Evolutionary conservation across 2,797 vertebrate genomes (phyloP), one percentile per base, ranked within the genome.

Genomic region (Catamblyrhynchus diadema): DNA sequence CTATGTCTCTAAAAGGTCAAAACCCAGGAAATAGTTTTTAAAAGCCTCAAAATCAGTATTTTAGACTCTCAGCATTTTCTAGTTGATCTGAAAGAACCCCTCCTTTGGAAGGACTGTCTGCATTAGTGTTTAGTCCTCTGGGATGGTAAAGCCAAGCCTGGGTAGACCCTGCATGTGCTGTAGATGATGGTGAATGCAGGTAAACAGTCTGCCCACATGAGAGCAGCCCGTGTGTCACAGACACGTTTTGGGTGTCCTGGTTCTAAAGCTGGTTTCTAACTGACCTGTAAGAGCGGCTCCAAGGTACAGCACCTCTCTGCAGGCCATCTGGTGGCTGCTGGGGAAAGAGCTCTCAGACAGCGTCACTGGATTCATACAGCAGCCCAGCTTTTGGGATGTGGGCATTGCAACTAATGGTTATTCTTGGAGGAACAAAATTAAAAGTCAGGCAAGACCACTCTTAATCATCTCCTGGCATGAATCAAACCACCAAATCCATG

Each of bases 271-370:
- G 4, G 3, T 64, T 56, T 60, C 22, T 48, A 57, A 15, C 8
- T 14, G 27, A 33, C 2, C 39, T 18, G 33, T 8, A 14, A 33
- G 51, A 53, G n/a, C 3, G 41, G 30, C 32, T 28, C 3, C 0
- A 24, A 3, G 16, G 39, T 5, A 5, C 41, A 12, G 66, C 6
- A 0, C 30, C 37, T 73, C 20, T 20, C 74, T 48, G 19, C 15
- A 20, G 87, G 88, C 78, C 83, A 82, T 47, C 88, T 93, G 27
- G 53, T 57, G 93, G 88, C 78, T 86, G 42, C 67, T 33, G 61
- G 8, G 9, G 44, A 35, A 13, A 18, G 35, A 78, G 41, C 56
- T 56, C 41, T 30, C 16, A 2, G 41, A 9, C 6, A 14, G 61
- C 8, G 72, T 12, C 35, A 7, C 25, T 6, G 14, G 14, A 33